phyloP scores from a whole-genome alignment of 2,888 invertebrate genomes.

The Strigamia maritima region DNA sequence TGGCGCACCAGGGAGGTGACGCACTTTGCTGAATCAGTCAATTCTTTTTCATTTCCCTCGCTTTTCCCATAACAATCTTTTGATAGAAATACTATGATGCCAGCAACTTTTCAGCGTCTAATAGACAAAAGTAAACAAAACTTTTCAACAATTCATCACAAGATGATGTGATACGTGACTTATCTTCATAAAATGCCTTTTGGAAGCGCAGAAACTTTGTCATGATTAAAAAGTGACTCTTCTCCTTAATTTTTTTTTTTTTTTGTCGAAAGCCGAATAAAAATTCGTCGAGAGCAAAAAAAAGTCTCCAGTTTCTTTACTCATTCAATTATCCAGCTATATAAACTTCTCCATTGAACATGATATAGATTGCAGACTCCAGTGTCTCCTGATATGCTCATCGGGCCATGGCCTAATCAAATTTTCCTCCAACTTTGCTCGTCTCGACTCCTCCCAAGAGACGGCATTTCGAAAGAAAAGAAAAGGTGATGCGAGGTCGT shows the following conservation, averaged over 20 bases:
- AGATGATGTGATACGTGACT: no score
- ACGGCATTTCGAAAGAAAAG: background rate
- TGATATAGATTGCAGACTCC: slow-evolving; percentile 19
- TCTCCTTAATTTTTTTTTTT: background rate
- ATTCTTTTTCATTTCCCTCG: background rate
- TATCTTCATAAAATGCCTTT: background rate
- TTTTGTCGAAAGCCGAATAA: background rate
- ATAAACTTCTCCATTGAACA: slow-evolving; percentile 23
- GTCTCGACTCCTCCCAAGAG: background rate
- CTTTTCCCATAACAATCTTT: background rate
- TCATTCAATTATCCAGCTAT: slow-evolving; percentile 15
- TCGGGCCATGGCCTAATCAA: slow-evolving; percentile 19
- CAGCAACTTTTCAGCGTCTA: background rate
- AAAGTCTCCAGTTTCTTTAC: background rate
- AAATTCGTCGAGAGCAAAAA: background rate
- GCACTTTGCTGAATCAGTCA: background rate
- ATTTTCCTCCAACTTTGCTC: slow-evolving; percentile 15
- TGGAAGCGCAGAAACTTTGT: no score
- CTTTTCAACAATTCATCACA: background rate
- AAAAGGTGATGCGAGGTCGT: slow-evolving; percentile 11
- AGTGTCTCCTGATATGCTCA: slow-evolving; percentile 3
- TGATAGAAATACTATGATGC: background rate
- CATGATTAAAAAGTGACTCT: background rate
- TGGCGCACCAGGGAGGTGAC: background rate
- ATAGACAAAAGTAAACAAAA: background rate